Evolutionary conservation across 2,888 invertebrate species (phyloP).

Genomic region (Calephelis perditalis): DNA sequence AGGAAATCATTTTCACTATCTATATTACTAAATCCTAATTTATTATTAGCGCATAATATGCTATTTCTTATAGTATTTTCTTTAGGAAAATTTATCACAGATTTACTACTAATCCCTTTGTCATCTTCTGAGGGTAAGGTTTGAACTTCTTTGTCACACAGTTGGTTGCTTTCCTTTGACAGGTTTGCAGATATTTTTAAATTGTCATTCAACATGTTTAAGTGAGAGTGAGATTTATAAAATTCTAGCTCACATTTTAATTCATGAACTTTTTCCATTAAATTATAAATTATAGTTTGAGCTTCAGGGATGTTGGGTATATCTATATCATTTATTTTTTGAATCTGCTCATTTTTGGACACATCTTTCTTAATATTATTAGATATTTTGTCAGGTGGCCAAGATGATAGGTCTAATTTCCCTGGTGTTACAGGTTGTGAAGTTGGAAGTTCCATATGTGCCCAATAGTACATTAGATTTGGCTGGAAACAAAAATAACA

Average conservation of each 20-base stretch:
- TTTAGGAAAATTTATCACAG: constrained; percentile 68
- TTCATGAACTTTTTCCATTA: constrained; percentile 56
- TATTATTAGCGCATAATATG: constrained; percentile 53
- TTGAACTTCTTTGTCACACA: constrained; percentile 49
- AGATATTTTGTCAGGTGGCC: constrained; percentile 81
- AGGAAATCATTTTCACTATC: constrained; percentile 47
- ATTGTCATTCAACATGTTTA: constrained; percentile 55
- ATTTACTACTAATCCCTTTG: constrained; percentile 48
- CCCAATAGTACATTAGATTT: constrained; percentile 94
- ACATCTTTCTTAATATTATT: constrained; percentile 38
- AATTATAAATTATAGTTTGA: constrained; percentile 53
- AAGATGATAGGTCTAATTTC: constrained; percentile 82
- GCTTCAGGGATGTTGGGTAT: constrained; percentile 59
- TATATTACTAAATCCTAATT: constrained; percentile 60
- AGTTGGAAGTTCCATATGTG: constrained; percentile 85
- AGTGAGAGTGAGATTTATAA: constrained; percentile 53
- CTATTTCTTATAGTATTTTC: constrained; percentile 58
- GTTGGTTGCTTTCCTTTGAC: not conserved
- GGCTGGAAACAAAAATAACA: constrained; percentile 77
- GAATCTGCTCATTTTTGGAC: constrained; percentile 42
- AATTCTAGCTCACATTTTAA: constrained; percentile 62
- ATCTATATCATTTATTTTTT: constrained; percentile 62
- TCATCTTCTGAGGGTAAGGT: constrained; percentile 45
- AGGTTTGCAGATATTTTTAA: constrained; percentile 39
- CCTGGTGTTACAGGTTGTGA: constrained; percentile 85